Evolutionary conservation across 2,113 vertebrate species (phyloP), one percentile per base, ranked within the genome.

Genomic region (Pseudorectes ferrugineus): DNA sequence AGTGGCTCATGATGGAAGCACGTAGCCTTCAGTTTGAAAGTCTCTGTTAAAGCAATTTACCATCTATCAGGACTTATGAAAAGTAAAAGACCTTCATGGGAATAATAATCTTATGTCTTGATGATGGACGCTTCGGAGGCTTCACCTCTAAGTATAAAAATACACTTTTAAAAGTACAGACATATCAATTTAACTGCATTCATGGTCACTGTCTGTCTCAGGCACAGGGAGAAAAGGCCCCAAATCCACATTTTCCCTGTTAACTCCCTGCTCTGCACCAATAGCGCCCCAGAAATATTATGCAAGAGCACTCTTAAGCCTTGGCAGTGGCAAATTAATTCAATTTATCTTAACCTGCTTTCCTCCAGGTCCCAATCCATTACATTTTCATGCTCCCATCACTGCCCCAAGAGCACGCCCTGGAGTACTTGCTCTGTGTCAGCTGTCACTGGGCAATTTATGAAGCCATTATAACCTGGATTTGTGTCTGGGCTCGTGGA

Each of bases 281-380:
- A 2, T 5, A 20, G 19, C 51, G 17, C 22, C 70, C 28, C 58
- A 75, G 81, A 74, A 96, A 49, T n/a, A 65, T 54, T 35, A 58
- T 76, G n/a, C 18, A 78, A 59, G 45, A 33, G 49, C 55, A 59
- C 52, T 85, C 45, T 57, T 45, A 85, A 89, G 48, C 81, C 48
- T 82, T 68, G 46, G 48, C 22, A 75, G 45, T 24, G 75, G 77
- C 36, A 85, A 88, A 94, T 82, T 88, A 89, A 93, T 95, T 72
- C 66, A 38, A 79, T 95, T 95, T 89, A 61, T 68, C 71, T 76
- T 42, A 45, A 88, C 71, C 62, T 3, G 2, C 62, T 57, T 88
- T 79, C 49, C 42, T 65, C 63, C 61, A 82, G 90, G 78, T 79
- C 92, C 81, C 48, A 52, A 65, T 7, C 11, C 63, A 35, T 62